These are phyloP conservation scores for Amia ocellicauda DNA, from an alignment of 2,113 vertebrate species.

Conservation along the genomic window DNA sequence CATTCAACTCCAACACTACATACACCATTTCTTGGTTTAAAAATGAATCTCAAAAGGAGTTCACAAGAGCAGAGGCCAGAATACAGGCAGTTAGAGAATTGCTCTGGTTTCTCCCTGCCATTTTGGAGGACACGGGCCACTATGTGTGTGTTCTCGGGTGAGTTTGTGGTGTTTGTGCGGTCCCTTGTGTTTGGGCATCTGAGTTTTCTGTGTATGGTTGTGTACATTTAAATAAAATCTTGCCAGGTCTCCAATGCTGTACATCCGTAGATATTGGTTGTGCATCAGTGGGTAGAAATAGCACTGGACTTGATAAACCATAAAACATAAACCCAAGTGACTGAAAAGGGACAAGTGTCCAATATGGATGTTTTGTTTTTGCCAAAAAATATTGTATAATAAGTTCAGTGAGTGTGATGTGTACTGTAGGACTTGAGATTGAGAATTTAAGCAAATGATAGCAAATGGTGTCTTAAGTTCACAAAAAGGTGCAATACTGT, in stretches of 20 bases:
- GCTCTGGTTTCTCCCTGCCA: constrained; percentile 76
- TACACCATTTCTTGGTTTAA: constrained; percentile 75
- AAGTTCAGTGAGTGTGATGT: no score
- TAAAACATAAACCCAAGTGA: no score
- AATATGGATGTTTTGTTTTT: no score
- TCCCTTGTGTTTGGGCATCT: background rate
- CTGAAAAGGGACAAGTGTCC: no score
- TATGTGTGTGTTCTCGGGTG: constrained; percentile 76
- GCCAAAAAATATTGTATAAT: no score
- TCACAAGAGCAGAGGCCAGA: constrained; percentile 38
- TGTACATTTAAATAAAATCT: no score
- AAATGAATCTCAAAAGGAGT: constrained; percentile 42
- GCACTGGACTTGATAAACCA: background rate
- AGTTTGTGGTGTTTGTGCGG: constrained; percentile 12
- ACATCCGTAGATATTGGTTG: no score
- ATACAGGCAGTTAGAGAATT: constrained; percentile 52
- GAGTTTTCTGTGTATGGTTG: background rate
- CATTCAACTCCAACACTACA: constrained; percentile 23
- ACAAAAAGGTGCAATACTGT: no score
- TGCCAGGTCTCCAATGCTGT: no score
- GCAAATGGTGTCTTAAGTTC: no score
- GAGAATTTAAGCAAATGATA: no score
- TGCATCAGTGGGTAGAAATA: background rate
- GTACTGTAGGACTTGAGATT: no score
- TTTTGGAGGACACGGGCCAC: constrained; percentile 59